Base-by-base conservation (phyloP, 2,888 invertebrate species). In the Archaeoteleia sp. region DNA sequence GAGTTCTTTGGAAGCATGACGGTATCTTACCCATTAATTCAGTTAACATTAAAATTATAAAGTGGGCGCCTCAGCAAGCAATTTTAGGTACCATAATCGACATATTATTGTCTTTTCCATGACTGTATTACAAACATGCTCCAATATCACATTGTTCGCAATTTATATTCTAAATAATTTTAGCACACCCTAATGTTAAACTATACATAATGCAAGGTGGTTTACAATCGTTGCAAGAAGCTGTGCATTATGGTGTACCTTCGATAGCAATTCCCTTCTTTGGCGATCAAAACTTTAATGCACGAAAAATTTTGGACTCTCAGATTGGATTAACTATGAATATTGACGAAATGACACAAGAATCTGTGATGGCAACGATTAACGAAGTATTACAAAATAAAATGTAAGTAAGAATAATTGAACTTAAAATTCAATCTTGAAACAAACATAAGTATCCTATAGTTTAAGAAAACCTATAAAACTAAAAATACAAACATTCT, bases 11-110 rank as follows among this genome's bases (percentile, higher is more conserved):
- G 85, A 85, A 85, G 76, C 82, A 81, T 74, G 78, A 74, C 58
- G 74, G 78, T 25, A 73, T 73, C 51, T 74, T 78, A 74, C 70
- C 79, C 65, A 78, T 74, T 73, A 78, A 75, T 72, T 74, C 83
- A 35, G 68, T 62, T 55, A 86, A 86, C 74, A 82, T 87, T 42
- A 83, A 82, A 76, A 76, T 86, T 67, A 75, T 79, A 39, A 82
- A 85, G 70, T 87, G 86, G 83, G 78, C 77, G 39, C 83, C 85
- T 4, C 84, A 85, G 74, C 83, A 84, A 71, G 84, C 83, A 65
- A 76, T 86, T 62, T 75, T 84, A n/a, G 84, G 84, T 83, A 78
- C n/a, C n/a, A n/a, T n/a, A n/a, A n/a, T n/a, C n/a, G n/a, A n/a
- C n/a, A n/a, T n/a, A n/a, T n/a, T n/a, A n/a, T n/a, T n/a, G n/a